Evolutionary conservation across 2,797 vertebrate species (phyloP), one percentile per base, ranked within the genome.

Genomic region (Diplodus puntazzo): DNA sequence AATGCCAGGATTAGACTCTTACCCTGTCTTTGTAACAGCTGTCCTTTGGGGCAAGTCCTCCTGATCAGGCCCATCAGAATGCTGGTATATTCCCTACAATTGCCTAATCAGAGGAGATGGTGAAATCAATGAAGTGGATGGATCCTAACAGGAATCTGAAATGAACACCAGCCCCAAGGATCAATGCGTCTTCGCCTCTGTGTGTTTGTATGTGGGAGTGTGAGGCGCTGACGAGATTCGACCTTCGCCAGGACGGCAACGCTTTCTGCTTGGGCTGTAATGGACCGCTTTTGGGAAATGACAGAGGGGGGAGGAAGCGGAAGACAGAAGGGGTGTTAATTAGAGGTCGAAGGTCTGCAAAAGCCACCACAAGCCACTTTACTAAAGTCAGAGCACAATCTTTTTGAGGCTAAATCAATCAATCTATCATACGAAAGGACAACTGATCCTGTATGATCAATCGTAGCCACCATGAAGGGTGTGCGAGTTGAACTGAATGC

Each of bases 81-180:
- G 20, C 79, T 71, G 79, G 60, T 85, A 90, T 92, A 89, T 91
- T 94, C 81, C 69, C 83, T 81, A 94, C 94, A 95, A 96, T 93
- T 89, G 94, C 86, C 91, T 95, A 96, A 96, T 96, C 94, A 95
- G 91, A 94, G 94, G 94, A 94, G 96, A 96, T 95, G 89, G 91
- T 88, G 79, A 90, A 93, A 96, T 96, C 96, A 91, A 96, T 96
- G 88, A 88, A 67, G 85, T 88, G 83, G 91, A 94, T 94, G 88
- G 93, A 95, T 95, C 91, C 89, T 94, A 95, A 95, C 94, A 95
- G 94, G 94, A 95, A 96, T 95, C 89, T 95, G 95, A 95, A 96
- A 96, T 95, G 83, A 95, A 96, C 92, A 94, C 94, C 94, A 70
- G 79, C 79, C 54, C 61, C 13, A 16, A 62, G 83, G 88, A 95